A percentile compares a stretch with the other conserved stretches of the same genome.
Evolutionary conservation across 2,888 invertebrate species (phyloP).

Genomic region (Chrysolina americana): DNA sequence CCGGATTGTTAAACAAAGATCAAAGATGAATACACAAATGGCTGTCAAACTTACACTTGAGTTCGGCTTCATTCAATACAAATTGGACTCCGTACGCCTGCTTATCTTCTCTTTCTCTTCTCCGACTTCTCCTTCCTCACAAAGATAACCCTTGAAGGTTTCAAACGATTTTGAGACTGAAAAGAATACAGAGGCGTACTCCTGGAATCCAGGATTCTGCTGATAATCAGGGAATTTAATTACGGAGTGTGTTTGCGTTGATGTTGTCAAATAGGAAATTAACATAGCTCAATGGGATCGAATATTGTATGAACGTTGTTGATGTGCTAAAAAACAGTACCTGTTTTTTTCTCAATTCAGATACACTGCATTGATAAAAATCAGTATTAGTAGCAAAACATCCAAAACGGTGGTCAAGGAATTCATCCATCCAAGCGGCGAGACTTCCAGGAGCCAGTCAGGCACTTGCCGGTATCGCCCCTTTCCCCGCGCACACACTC

Average conservation of each 20-base stretch:
- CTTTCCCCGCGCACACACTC: too few species aligned
- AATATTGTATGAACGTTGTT: too few species aligned
- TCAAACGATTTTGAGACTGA: constrained; percentile 36
- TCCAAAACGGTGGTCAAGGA: too few species aligned
- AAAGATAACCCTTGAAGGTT: constrained; percentile 47
- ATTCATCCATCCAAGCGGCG: too few species aligned
- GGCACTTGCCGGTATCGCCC: too few species aligned
- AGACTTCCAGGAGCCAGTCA: too few species aligned
- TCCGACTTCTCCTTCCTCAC: constrained; percentile 35
- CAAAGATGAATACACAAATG: constrained; percentile 65
- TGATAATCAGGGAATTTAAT: neutral
- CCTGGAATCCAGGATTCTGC: neutral
- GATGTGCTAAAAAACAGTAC: too few species aligned
- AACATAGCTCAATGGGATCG: too few species aligned
- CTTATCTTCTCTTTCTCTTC: constrained; percentile 13
- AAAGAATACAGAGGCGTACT: neutral
- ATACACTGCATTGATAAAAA: too few species aligned
- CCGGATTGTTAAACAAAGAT: constrained; percentile 64
- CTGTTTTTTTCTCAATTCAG: too few species aligned
- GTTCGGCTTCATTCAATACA: constrained; percentile 57
- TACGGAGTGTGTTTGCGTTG: neutral
- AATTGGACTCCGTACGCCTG: constrained; percentile 46
- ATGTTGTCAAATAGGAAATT: too few species aligned
- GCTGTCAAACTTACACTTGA: constrained; percentile 60
- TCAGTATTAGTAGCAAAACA: too few species aligned